These are phyloP conservation scores for Hozukius guyotensis DNA, from an alignment of 2,797 vertebrate species.

Conservation along the genomic window DNA sequence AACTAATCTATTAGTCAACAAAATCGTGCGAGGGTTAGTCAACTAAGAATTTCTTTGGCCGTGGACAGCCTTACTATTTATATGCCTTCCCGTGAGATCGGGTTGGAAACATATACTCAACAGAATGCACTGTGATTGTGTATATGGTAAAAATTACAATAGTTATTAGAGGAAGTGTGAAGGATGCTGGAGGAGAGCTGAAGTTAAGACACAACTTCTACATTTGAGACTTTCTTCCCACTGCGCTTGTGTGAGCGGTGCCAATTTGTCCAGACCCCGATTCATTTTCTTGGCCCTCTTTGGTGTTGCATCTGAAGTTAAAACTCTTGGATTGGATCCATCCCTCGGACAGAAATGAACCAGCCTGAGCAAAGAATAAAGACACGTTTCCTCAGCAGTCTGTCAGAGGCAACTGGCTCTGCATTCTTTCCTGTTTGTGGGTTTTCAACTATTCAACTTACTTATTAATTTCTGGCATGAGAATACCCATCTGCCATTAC, in stretches of 20 bases:
- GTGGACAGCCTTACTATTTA: too few species aligned
- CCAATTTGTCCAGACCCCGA: constrained; percentile 72
- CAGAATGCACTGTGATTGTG: not conserved
- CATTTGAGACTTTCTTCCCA: constrained; percentile 50
- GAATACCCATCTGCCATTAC: constrained; percentile 79
- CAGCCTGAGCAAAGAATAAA: constrained; percentile 65
- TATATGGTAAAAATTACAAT: not conserved
- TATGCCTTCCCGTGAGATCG: not conserved
- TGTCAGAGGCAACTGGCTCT: constrained; percentile 68
- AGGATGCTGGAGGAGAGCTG: constrained; percentile 33
- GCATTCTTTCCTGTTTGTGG: constrained; percentile 55
- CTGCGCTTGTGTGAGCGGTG: constrained; percentile 58
- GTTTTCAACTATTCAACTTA: constrained; percentile 50
- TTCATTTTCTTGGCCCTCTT: constrained; percentile 73
- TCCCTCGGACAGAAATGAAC: constrained; percentile 56
- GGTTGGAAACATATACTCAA: constrained; percentile 1
- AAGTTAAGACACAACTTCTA: constrained; percentile 47
- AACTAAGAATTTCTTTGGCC: too few species aligned
- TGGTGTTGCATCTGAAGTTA: constrained; percentile 75
- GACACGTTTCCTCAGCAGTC: constrained; percentile 63
- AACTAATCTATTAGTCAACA: too few species aligned
- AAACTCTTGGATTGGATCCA: constrained; percentile 72
- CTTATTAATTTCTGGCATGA: constrained; percentile 65
- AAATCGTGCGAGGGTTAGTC: too few species aligned
- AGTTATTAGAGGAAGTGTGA: constrained; percentile 33